Conservation (phyloP, 2,888 invertebrate genomes). For the Cepaea hortensis region DNA sequence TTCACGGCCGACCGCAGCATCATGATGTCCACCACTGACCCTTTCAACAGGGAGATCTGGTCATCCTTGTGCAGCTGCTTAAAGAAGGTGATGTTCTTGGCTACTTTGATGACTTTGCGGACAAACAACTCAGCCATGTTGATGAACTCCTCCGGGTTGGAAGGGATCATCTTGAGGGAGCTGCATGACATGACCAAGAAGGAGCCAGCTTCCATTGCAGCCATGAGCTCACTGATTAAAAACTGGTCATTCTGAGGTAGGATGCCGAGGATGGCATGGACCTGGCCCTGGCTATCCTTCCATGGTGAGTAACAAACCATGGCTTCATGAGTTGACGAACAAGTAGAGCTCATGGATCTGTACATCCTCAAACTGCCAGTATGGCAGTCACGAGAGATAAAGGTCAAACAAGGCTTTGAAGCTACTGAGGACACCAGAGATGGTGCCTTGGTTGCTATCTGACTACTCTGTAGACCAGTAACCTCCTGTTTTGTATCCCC, state of each 20-base stretch:
- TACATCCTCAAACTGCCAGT: too few relatives aligned
- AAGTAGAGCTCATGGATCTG: background rate
- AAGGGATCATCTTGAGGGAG: conserved; percentile 56
- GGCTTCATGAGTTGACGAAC: background rate
- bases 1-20: conserved; percentile 72
- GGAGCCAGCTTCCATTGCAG: conserved; percentile 61
- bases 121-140: conserved; percentile 73
- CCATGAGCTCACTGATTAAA: conserved; percentile 58
- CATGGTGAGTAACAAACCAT: conserved; percentile 50
- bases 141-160: conserved; percentile 67
- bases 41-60: conserved; percentile 84
- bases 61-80: conserved; percentile 95
- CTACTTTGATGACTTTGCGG: conserved; percentile 82
- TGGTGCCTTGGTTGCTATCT: background rate
- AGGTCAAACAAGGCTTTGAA: background rate
- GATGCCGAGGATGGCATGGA: conserved; percentile 51
- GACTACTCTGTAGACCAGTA: background rate
- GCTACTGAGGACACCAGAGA: background rate
- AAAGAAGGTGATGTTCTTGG: conserved; percentile 86
- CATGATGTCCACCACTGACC: conserved; percentile 72
- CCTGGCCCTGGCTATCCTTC: conserved; percentile 56
- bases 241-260: conserved; percentile 55
- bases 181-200: conserved; percentile 66
- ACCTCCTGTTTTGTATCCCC: conserved; percentile 29
- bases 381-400: background rate